These are phyloP conservation scores for Dicentrarchus labrax DNA, from an alignment of 2,113 vertebrate species.

Conservation along the genomic window DNA sequence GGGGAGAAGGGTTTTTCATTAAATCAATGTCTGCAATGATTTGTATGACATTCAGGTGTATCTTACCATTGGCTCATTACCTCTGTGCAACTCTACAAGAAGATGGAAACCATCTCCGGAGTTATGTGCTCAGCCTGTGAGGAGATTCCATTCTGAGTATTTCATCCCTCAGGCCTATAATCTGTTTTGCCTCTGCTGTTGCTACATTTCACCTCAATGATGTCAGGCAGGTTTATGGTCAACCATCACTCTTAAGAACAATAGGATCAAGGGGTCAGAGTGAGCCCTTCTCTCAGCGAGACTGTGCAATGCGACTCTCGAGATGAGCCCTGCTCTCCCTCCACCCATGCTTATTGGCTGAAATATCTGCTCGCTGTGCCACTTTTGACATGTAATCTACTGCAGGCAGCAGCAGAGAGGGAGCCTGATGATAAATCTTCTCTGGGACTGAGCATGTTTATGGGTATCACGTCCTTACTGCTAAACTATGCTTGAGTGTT, in stretches of 20 bases:
- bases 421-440: conserved; percentile 69
- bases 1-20: conserved; percentile 8
- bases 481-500: conserved; percentile 71
- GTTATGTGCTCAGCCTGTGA: conserved; percentile 19
- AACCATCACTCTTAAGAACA: conserved; percentile 79
- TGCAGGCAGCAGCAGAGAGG: conserved; percentile 53
- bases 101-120: conserved; percentile 33
- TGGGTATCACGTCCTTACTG: conserved; percentile 58
- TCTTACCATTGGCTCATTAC: conserved; percentile 34
- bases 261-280: conserved; percentile 71
- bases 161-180: conserved; percentile 55
- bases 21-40: conserved; percentile 51
- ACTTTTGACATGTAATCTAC: conserved; percentile 82
- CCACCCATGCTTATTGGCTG: conserved; percentile 66
- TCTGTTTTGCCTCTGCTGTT: conserved; percentile 62
- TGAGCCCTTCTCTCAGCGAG: conserved; percentile 26
- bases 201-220: conserved; percentile 71
- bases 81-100: conserved; percentile 19
- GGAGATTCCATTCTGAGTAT: conserved; percentile 49
- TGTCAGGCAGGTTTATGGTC: conserved; percentile 76
- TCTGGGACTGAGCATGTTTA: conserved; percentile 59
- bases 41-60: conserved; percentile 30
- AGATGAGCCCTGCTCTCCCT: conserved; percentile 38
- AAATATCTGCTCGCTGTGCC: conserved; percentile 77
- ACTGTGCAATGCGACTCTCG: conserved; percentile 57